phyloP scores from a whole-genome alignment of 2,888 invertebrate species.

The Pogonocherus hispidulus region DNA sequence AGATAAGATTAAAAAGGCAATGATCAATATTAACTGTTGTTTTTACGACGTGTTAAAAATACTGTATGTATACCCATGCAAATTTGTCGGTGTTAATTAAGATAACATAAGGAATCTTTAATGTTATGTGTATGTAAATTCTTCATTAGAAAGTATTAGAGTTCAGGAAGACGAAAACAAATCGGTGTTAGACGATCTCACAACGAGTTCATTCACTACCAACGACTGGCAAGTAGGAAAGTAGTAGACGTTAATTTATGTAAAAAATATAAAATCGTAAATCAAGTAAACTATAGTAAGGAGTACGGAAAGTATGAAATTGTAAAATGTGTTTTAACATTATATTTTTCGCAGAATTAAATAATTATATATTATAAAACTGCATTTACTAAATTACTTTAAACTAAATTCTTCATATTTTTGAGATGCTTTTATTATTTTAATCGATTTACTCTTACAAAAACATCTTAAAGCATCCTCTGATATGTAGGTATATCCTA shows the following conservation, averaged over 20 bases:
- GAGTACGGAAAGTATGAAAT: too few relatives aligned
- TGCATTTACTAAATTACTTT: too few relatives aligned
- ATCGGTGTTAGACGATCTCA: neutral
- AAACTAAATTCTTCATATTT: too few relatives aligned
- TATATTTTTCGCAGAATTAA: too few relatives aligned
- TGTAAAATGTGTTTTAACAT: too few relatives aligned
- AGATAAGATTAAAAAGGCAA: neutral
- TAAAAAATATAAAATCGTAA: neutral
- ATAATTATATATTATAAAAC: too few relatives aligned
- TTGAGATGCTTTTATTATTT: too few relatives aligned
- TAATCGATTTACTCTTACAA: too few relatives aligned
- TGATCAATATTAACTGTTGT: neutral
- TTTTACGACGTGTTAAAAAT: conserved; percentile 1
- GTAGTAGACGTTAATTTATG: neutral
- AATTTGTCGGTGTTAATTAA: conserved; percentile 4
- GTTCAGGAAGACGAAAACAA: neutral
- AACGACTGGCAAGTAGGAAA: neutral
- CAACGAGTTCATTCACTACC: neutral
- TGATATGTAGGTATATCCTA: too few relatives aligned
- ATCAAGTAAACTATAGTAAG: too few relatives aligned
- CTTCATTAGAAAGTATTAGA: conserved; percentile 7
- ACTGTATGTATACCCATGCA: neutral
- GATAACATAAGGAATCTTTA: neutral
- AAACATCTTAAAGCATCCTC: too few relatives aligned
- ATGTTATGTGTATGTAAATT: neutral